Evolutionary conservation across 1,140 invertebrate genomes (phyloP), one percentile per base, ranked within the genome.

Genomic region (Pseudomyrmex flavicornis): DNA sequence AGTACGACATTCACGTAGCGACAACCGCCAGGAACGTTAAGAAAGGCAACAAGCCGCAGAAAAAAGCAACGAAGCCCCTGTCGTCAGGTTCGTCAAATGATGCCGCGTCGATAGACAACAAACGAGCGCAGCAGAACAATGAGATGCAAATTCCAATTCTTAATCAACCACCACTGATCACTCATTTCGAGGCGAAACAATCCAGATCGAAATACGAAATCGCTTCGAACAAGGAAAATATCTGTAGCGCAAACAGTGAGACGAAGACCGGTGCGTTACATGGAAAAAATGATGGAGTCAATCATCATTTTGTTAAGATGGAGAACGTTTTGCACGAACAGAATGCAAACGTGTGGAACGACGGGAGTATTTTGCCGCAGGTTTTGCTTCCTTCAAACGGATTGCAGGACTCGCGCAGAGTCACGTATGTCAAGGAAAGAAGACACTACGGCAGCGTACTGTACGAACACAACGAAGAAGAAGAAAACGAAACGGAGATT

Each of bases 1-100:
- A 96, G 87, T 96, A 96, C 91, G 96, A 97, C 87, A 95, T 97
- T n/a, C 93, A 95, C 68, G 90, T 97, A 46, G 95, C 96, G 63
- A 85, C 92, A 15, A 90, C 74, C 50, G 86, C 91, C 48, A 85
- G 59, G 48, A 75, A 83, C 66, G 46, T 77, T 9, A 86, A 86
- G 35, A 92, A 90, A 79, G 15, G 2, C 1, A 61, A 26, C 10
- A 79, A 62, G 2, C 44, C 8, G 0, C 59, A 44, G 15, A 80
- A 20, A 5, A 83, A 80, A 44, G 50, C 70, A 15, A 84, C n/a
- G 74, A 75, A 75, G n/a, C 0, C 46, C 1, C 1, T 7, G 26
- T 26, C 70, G 26, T 44, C 58, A 46, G 46, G 52, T 2, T 35
- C 13, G 0, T 22, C 15, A 0, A 62, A 44, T 63, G 0, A 20